These are phyloP conservation scores for Lutjanus campechanus DNA, from an alignment of 2,797 vertebrate species.

Conservation along the genomic window DNA sequence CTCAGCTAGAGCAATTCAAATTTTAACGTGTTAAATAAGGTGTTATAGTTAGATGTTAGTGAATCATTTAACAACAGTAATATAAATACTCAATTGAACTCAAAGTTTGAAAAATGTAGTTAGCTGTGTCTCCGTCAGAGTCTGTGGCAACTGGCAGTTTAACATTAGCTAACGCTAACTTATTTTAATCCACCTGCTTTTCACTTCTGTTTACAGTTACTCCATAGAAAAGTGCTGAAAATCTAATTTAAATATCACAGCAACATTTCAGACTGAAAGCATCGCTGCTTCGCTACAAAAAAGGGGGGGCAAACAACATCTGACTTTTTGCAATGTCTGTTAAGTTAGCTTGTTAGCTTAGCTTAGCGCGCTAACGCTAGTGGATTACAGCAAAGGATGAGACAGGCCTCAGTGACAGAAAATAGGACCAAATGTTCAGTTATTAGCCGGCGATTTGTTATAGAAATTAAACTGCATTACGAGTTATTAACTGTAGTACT, in stretches of 20 bases:
- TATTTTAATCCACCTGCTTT: not conserved
- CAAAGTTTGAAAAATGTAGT: not conserved
- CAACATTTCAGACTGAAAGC: accelerated
- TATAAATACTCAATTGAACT: not conserved
- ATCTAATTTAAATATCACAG: not conserved
- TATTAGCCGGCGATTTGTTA: accelerated
- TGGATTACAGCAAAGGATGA: constrained; percentile 12
- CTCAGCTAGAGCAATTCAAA: not conserved
- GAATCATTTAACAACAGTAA: not conserved
- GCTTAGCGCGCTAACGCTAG: constrained; percentile 44
- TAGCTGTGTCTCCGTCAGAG: accelerated
- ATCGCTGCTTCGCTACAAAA: accelerated
- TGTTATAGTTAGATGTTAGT: accelerated
- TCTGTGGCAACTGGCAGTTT: not conserved
- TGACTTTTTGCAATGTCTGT: not conserved
- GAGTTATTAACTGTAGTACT: constrained; percentile 48
- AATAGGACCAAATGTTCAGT: not conserved
- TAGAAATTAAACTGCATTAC: accelerated
- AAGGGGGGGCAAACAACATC: not conserved
- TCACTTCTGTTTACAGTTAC: not conserved
- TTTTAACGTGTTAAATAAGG: not conserved
- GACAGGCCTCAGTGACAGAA: constrained; percentile 48
- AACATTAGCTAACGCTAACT: constrained; percentile 38
- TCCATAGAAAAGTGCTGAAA: accelerated
- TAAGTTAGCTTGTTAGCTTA: constrained; percentile 56